Conservation (phyloP, 2,888 invertebrate species). For the Papilio gigon region DNA sequence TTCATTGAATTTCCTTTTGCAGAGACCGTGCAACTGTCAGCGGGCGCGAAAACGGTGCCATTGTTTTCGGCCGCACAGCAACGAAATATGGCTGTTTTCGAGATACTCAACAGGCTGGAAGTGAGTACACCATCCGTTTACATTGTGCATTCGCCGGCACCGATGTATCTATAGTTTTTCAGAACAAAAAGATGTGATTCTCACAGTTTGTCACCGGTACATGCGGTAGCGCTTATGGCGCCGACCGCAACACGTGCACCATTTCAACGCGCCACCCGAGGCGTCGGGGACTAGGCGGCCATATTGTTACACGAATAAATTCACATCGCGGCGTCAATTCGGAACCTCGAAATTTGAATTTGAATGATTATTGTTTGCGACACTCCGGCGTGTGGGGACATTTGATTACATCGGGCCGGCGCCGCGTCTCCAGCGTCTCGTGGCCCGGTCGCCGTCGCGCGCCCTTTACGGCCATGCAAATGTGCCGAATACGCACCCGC, state of each 20-base stretch:
- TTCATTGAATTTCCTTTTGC: conserved; percentile 72
- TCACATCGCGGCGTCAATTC: conserved; percentile 64
- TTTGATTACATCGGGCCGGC: conserved; percentile 74
- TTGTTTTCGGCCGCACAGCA: conserved; percentile 95
- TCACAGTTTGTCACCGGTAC: conserved; percentile 51
- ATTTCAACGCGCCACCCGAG: conserved; percentile 54
- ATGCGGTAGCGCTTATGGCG: conserved; percentile 56
- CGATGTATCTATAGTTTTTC: conserved; percentile 5
- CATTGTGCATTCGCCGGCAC: conserved; percentile 34
- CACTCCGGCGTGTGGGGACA: conserved; percentile 47
- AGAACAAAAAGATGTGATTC: conserved; percentile 52
- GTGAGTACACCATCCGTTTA: conserved; percentile 67
- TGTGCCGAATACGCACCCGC: conserved; percentile 68
- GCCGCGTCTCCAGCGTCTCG: conserved; percentile 55
- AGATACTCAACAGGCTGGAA: conserved; percentile 99
- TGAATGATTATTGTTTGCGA: conserved; percentile 63
- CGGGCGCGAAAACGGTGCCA: conserved; percentile 93
- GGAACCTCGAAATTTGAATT: conserved; percentile 68
- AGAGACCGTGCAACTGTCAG: conserved; percentile 97
- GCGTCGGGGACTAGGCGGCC: conserved; percentile 56
- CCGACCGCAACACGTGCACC: conserved; percentile 70
- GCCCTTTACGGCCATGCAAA: conserved; percentile 75
- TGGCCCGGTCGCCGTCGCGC: conserved; percentile 59
- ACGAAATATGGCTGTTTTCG: conserved; percentile 98
- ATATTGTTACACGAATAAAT: conserved; percentile 60